Evolutionary conservation across 2,113 vertebrate species (phyloP).

Genomic region (Macroglossus sobrinus): DNA sequence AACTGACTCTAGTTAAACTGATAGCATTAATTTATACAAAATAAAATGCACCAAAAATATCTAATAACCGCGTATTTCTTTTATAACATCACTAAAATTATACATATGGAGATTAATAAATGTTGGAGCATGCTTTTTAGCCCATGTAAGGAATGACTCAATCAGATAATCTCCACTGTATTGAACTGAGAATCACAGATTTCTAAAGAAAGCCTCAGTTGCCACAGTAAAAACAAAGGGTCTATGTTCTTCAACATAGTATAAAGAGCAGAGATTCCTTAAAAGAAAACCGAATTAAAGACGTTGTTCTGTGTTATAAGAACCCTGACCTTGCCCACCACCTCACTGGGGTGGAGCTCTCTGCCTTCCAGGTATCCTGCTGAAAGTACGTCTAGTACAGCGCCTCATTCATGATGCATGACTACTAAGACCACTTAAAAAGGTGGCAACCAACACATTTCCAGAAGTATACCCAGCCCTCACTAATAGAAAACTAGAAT

Average conservation of each 20-base stretch:
- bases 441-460: not conserved
- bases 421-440: not conserved
- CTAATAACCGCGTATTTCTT: not conserved
- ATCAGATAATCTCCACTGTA: not conserved
- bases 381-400: not conserved
- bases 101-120: not conserved
- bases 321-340: not conserved
- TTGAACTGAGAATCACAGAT: not conserved
- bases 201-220: not conserved
- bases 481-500: not conserved
- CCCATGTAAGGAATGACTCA: not conserved
- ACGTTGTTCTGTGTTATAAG: not conserved
- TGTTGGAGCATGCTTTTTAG: not conserved
- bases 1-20: not conserved
- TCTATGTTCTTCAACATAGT: not conserved
- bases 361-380: not conserved
- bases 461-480: not conserved
- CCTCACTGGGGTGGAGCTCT: not conserved
- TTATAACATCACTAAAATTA: not conserved
- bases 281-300: not conserved
- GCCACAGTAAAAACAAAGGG: not conserved
- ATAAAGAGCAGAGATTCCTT: not conserved
- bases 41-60: not conserved
- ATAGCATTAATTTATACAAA: not conserved
- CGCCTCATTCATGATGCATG: not conserved